Percentiles rank a stretch among this genome's conserved stretches.
These are phyloP conservation scores for Cotesia glomerata DNA, from an alignment of 1,140 invertebrate species.

Conservation along the genomic window DNA sequence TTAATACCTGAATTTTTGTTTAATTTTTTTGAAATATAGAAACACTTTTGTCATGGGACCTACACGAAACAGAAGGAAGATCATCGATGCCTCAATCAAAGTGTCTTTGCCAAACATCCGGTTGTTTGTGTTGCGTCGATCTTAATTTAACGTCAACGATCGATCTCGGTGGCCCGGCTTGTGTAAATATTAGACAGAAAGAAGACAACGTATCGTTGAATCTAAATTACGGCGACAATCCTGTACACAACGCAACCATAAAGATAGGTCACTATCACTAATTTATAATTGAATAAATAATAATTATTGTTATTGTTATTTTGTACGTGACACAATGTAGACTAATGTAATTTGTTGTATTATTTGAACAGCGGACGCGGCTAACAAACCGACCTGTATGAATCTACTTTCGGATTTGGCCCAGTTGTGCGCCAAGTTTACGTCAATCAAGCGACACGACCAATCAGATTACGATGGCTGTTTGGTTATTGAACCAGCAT, in stretches of 20 bases:
- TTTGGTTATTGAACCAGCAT: conserved; percentile 61
- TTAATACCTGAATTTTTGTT: too few species aligned
- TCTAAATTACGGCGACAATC: conserved; percentile 63
- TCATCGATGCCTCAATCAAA: conserved; percentile 55
- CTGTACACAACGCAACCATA: conserved; percentile 63
- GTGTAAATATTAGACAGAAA: conserved; percentile 62
- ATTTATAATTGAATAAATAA: neutral
- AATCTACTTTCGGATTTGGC: conserved; percentile 63
- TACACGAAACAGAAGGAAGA: conserved; percentile 49
- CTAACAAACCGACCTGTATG: conserved; percentile 62
- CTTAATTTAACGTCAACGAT: conserved; percentile 59
- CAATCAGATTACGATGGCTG: conserved; percentile 58
- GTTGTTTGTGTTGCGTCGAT: conserved; percentile 61
- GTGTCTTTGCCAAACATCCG: conserved; percentile 57
- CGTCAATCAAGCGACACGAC: conserved; percentile 50
- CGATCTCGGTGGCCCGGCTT: conserved; percentile 62
- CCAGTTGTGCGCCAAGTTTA: conserved; percentile 64
- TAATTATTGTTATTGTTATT: conserved; percentile 1
- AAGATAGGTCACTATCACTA: conserved; percentile 54
- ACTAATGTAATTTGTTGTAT: neutral
- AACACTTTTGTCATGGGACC: conserved; percentile 52
- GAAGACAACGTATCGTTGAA: conserved; percentile 63
- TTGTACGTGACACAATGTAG: neutral
- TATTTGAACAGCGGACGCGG: conserved; percentile 51
- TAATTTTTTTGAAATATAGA: conserved; percentile 35